These are phyloP conservation scores for Agapostemon virescens DNA, from an alignment of 2,888 invertebrate species.

Conservation along the genomic window DNA sequence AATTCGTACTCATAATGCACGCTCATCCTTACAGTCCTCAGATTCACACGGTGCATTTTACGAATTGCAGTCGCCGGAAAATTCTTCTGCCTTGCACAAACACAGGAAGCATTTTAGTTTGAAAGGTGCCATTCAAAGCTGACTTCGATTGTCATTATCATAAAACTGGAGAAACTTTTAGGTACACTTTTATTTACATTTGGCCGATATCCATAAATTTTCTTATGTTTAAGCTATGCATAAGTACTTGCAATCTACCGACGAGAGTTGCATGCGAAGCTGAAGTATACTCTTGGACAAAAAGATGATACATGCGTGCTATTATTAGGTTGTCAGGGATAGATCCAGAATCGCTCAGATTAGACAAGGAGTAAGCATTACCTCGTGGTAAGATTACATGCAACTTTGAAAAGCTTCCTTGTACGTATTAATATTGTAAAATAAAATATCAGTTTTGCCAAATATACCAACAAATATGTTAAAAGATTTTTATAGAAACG, in stretches of 20 bases:
- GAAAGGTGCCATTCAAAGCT: neutral
- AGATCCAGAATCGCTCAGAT: neutral
- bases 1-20: neutral
- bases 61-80: neutral
- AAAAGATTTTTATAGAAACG: neutral
- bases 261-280: neutral
- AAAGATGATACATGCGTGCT: neutral
- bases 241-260: neutral
- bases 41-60: neutral
- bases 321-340: conserved; percentile 6
- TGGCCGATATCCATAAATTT: neutral
- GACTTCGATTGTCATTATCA: neutral
- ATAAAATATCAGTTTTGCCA: too few species aligned
- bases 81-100: neutral
- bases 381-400: neutral
- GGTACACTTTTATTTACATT: neutral
- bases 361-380: neutral
- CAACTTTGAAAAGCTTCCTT: neutral
- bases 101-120: neutral
- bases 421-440: neutral
- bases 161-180: neutral
- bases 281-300: neutral
- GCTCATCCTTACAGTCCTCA: neutral
- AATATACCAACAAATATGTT: neutral
- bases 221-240: neutral